Evolutionary conservation across 2,797 vertebrate genomes (phyloP).

Genomic region (Scolopax bukidnonensis): DNA sequence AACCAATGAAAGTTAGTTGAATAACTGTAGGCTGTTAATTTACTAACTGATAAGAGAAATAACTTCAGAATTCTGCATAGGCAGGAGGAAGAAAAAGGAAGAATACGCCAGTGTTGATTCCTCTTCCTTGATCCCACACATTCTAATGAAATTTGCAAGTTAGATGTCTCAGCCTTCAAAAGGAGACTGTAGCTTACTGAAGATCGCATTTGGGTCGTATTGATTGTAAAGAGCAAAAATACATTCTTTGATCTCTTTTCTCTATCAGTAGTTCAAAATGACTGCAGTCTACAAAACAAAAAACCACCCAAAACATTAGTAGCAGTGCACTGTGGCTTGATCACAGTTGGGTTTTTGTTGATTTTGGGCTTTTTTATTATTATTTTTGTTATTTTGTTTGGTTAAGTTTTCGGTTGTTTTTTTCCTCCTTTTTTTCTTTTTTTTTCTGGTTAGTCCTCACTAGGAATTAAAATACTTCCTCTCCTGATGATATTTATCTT

Average conservation of each 20-base stretch:
- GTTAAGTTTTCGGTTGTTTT: background rate
- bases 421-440: background rate
- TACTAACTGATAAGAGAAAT: background rate
- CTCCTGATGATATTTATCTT: background rate
- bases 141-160: slow-evolving; percentile 22
- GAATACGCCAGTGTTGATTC: background rate
- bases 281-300: background rate
- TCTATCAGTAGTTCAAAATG: background rate
- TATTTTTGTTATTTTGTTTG: background rate
- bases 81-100: background rate
- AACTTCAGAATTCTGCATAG: background rate
- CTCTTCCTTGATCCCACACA: background rate
- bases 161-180: slow-evolving; percentile 38
- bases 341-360: background rate
- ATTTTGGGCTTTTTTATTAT: background rate
- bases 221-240: background rate
- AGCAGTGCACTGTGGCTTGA: background rate
- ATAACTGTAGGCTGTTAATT: background rate
- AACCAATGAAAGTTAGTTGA: background rate
- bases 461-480: background rate
- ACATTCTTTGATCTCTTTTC: background rate
- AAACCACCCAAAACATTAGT: background rate
- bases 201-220: background rate
- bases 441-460: background rate
- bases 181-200: background rate